A percentile compares a stretch with the other conserved stretches of the same genome.
These are phyloP conservation scores for Sarcophaga bullata DNA, from an alignment of 1,140 invertebrate genomes.

Conservation along the genomic window DNA sequence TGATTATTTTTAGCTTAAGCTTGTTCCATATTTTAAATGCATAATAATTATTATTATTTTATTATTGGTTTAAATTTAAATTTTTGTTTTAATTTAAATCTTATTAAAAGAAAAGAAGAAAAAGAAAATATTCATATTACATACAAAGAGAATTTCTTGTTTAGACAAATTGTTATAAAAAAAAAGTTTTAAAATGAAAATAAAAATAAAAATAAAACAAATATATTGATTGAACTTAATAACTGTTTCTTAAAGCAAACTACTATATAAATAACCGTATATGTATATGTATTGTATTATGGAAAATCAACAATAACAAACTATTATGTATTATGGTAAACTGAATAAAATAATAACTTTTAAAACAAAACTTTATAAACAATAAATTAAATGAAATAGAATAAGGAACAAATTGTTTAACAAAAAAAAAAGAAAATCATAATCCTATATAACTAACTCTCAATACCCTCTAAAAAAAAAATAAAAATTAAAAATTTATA, in stretches of 20 bases:
- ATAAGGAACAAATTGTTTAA: background rate
- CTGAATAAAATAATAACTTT: background rate
- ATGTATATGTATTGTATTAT: too few relatives aligned
- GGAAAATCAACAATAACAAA: background rate
- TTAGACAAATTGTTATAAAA: slow-evolving; percentile 27
- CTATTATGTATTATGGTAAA: background rate
- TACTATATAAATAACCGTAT: too few relatives aligned
- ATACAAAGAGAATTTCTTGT: slow-evolving; percentile 16
- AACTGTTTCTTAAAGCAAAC: too few relatives aligned
- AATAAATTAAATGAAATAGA: background rate
- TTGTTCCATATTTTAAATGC: slow-evolving; percentile 5
- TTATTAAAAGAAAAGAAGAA: slow-evolving; percentile 1
- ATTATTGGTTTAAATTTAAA: too few relatives aligned
- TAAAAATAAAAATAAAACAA: too few relatives aligned
- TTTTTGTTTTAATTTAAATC: background rate
- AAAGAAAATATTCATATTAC: background rate
- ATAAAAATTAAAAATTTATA: slow-evolving; percentile 26
- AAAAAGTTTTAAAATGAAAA: background rate
- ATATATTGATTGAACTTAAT: too few relatives aligned
- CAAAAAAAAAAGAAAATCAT: background rate
- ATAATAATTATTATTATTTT: background rate
- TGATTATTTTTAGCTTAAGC: background rate
- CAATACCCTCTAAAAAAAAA: slow-evolving; percentile 13
- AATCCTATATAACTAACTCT: background rate
- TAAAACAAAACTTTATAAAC: background rate